A percentile compares a stretch with the other conserved stretches of the same genome.
phyloP scores from a whole-genome alignment of 2,113 vertebrate species.

The Trogon melanurus region DNA sequence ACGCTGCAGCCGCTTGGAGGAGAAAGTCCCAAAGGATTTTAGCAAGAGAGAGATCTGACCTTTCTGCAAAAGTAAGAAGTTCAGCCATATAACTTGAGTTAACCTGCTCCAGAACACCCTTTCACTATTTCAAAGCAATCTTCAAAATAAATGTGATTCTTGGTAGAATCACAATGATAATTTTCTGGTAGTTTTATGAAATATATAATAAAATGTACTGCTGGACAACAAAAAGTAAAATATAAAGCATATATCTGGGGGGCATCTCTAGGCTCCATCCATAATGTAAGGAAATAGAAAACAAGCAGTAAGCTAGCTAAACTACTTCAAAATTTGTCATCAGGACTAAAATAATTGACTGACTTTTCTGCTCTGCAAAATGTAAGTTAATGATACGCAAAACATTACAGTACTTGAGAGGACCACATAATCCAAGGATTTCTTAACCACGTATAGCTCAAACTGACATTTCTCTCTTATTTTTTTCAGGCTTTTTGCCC shows the following conservation, averaged over 20 bases:
- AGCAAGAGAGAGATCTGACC: neutral
- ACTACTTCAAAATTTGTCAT: neutral
- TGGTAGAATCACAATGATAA: neutral
- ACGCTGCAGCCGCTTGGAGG: neutral
- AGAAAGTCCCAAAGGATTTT: neutral
- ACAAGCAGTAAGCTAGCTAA: neutral
- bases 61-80: neutral
- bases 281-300: neutral
- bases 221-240: neutral
- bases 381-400: neutral
- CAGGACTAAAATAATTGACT: neutral
- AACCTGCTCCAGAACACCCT: neutral
- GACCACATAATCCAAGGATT: neutral
- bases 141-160: neutral
- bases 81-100: neutral
- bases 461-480: neutral
- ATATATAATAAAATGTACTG: neutral
- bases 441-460: neutral
- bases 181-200: neutral
- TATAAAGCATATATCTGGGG: neutral
- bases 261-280: neutral
- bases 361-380: neutral
- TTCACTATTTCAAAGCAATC: neutral
- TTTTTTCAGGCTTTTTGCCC: neutral
- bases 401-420: neutral